Evolutionary conservation across 2,888 invertebrate genomes (phyloP).

Genomic region (Meteorus cinctellus): DNA sequence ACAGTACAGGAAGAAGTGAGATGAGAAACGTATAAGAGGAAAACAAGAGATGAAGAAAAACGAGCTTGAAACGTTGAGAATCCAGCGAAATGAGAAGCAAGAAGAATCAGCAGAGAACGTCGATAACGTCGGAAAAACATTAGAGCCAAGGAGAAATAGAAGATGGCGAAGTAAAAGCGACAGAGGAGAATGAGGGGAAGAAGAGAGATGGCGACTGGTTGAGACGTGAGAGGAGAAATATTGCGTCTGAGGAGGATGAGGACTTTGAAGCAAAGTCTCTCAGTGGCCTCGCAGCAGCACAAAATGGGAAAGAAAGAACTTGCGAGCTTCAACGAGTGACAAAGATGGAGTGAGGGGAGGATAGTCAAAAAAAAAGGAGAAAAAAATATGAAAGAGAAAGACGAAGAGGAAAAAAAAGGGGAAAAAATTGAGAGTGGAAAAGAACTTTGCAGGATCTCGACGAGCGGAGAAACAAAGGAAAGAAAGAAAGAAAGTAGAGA

Average conservation of each 20-base stretch:
- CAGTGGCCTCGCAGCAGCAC: constrained; percentile 36
- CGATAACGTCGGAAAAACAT: constrained; percentile 72
- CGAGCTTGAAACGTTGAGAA: constrained; percentile 54
- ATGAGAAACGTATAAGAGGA: background rate
- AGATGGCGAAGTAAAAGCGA: constrained; percentile 38
- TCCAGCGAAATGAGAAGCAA: constrained; percentile 58
- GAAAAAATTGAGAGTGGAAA: constrained; percentile 32
- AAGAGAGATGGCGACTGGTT: constrained; percentile 40
- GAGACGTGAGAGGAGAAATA: constrained; percentile 32
- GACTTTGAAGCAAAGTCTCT: constrained; percentile 28
- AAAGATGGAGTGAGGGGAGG: constrained; percentile 27
- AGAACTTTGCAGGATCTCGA: constrained; percentile 25
- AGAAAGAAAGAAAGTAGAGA: constrained; percentile 39
- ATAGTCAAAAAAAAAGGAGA: background rate
- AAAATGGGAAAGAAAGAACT: constrained; percentile 38
- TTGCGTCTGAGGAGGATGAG: constrained; percentile 24
- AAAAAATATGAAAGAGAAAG: background rate
- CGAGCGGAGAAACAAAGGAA: constrained; percentile 32
- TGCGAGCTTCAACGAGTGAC: constrained; percentile 37
- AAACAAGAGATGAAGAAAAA: constrained; percentile 51
- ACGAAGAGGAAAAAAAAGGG: constrained; percentile 20
- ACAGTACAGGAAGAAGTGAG: background rate
- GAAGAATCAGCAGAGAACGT: constrained; percentile 59
- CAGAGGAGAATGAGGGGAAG: constrained; percentile 43
- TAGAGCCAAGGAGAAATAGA: constrained; percentile 60